phyloP scores from a whole-genome alignment of 2,888 invertebrate genomes.

The Margaritifera margaritifera region DNA sequence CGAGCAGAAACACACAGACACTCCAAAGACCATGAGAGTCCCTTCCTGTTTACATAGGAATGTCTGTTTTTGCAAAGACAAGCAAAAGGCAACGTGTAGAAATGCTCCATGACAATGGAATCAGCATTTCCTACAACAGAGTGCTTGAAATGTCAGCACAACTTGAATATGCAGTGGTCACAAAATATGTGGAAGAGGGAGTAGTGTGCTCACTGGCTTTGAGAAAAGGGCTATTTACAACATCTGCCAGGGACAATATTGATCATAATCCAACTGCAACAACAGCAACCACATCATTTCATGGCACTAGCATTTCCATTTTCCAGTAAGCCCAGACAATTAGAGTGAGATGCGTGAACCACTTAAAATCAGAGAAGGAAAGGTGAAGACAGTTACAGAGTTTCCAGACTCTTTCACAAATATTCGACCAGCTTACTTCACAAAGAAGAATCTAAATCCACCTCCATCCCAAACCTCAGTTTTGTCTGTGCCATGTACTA shows the following conservation, averaged over 20 bases:
- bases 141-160: conserved; percentile 45
- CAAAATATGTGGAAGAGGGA: conserved; percentile 28
- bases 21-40: conserved; percentile 20
- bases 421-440: no score
- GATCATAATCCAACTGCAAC: no score
- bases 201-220: conserved; percentile 28
- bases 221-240: conserved; percentile 43
- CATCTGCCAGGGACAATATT: no score
- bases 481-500: no score
- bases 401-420: no score
- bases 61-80: conserved; percentile 35
- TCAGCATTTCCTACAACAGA: conserved; percentile 46
- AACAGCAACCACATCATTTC: conserved; percentile 25
- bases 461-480: no score
- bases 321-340: conserved; percentile 12
- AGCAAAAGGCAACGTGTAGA: conserved; percentile 37
- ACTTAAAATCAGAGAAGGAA: conserved; percentile 1
- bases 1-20: conserved; percentile 9
- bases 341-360: conserved; percentile 9
- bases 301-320: conserved; percentile 26
- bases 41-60: conserved; percentile 18
- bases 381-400: conserved; percentile 11
- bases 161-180: conserved; percentile 27
- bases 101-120: no score
- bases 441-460: no score